Evolutionary conservation across 2,113 vertebrate species (phyloP), one percentile per base, ranked within the genome.

Genomic region (Axis porcinus): DNA sequence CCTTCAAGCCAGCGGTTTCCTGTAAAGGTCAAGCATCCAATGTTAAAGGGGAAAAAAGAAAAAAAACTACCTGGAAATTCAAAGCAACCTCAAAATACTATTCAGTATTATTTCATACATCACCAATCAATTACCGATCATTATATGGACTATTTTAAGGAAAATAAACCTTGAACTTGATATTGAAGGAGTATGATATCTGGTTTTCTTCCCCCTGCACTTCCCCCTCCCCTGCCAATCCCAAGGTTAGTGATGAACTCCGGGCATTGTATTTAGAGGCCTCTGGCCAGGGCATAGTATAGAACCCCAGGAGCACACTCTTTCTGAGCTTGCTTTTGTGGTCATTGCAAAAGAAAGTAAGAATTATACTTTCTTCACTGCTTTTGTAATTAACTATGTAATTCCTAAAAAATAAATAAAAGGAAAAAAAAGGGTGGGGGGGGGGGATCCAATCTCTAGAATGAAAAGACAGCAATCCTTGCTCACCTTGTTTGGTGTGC

Each of bases 1-100:
- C 99, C 97, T 99, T 99, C 98, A 99, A 99, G 58, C 99, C 99
- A 98, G 99, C 99, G 89, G 99, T 99, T 99, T 99, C 99, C 99
- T 99, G 98, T 60, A 98, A 97, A 9, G 45, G 55, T 3, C 17
- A 97, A 79, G 54, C 60, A 84, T 86, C 28, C 50, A 45, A 79
- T 8, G 47, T 43, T 83, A 58, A 89, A 94, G 40, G 47, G 47
- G 8, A 13, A 4, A 50, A 78, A 19, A 94, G 45, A 13, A 40
- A 79, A 54, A n/a, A 52, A 54, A 62, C 40, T 13, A 50, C 58
- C 36, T 30, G n/a, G 64, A 86, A 62, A 70, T 67, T 81, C n/a
- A 74, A n/a, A 90, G 62, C 40, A 84, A 88, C 45, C 25, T 62
- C 7, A 58, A 94, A 85, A 83, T 85, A 83, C 30, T 23, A 45